A percentile compares a stretch with the other conserved stretches of the same genome.
Conservation (phyloP, 2,797 vertebrate genomes). For the Gambelia wislizenii region DNA sequence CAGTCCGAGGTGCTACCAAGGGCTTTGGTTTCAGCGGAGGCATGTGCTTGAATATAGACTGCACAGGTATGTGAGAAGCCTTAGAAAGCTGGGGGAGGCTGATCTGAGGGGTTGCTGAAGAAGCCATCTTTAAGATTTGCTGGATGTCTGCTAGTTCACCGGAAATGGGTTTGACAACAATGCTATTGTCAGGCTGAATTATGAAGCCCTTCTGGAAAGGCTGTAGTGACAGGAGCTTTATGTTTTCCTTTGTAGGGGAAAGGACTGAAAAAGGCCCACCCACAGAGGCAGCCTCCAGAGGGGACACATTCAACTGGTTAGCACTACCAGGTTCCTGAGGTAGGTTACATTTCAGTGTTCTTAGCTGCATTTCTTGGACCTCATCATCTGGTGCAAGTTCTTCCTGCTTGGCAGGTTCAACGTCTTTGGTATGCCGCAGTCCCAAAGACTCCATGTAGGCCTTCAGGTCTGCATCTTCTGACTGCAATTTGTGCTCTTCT, state of each 20-base stretch:
- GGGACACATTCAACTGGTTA: conserved; percentile 82
- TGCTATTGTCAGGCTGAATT: conserved; percentile 90
- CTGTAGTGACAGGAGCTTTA: conserved; percentile 91
- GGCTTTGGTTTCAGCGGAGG: conserved; percentile 95
- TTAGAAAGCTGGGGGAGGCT: conserved; percentile 86
- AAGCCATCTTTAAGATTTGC: conserved; percentile 95
- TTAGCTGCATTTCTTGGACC: conserved; percentile 89
- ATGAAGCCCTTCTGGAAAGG: conserved; percentile 93
- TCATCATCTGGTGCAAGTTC: conserved; percentile 87
- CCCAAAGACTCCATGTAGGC: conserved; percentile 89
- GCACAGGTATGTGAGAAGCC: conserved; percentile 79
- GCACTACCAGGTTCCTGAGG: conserved; percentile 88
- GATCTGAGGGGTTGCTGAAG: conserved; percentile 88
- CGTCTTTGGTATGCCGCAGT: conserved; percentile 88
- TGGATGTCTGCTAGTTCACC: conserved; percentile 94
- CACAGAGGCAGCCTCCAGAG: conserved; percentile 84
- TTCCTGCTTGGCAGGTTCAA: conserved; percentile 80
- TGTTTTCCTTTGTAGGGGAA: conserved; percentile 83
- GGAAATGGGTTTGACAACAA: conserved; percentile 89
- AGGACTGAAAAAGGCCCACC: conserved; percentile 79
- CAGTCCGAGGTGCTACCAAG: conserved; percentile 88
- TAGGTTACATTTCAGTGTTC: conserved; percentile 88
- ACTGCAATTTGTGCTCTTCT: conserved; percentile 71
- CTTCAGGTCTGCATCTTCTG: conserved; percentile 79
- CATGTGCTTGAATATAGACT: conserved; percentile 89